Percentiles rank a stretch among this genome's conserved stretches.
phyloP scores from a whole-genome alignment of 2,797 vertebrate genomes.

The Lutra lutra region DNA sequence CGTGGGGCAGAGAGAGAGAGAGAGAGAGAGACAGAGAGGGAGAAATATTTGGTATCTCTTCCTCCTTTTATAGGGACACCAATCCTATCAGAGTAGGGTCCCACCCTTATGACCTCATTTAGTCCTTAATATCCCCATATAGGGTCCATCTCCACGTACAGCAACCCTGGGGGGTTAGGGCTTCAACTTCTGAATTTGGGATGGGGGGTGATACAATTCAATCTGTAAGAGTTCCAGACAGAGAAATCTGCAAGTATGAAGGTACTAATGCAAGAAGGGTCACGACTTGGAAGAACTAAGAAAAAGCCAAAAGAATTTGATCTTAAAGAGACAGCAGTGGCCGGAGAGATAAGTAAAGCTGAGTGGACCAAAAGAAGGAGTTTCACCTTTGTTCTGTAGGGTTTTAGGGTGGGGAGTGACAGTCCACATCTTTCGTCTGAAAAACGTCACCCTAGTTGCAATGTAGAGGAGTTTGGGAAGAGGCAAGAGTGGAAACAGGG shows the following conservation, averaged over 20 bases:
- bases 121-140: background rate
- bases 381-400: background rate
- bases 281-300: background rate
- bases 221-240: background rate
- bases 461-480: background rate
- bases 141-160: background rate
- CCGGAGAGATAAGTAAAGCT: background rate
- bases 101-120: background rate
- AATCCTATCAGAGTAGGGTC: background rate
- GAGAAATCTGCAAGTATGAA: background rate
- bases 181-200: background rate
- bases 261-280: background rate
- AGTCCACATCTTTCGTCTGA: background rate
- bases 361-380: background rate
- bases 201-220: background rate
- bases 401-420: background rate
- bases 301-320: background rate
- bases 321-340: background rate
- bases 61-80: background rate
- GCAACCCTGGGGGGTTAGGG: background rate
- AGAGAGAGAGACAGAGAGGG: background rate
- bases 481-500: background rate
- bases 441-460: background rate
- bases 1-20: background rate
- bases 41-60: background rate